phyloP scores from a whole-genome alignment of 2,888 invertebrate genomes.

The Empis livida region DNA sequence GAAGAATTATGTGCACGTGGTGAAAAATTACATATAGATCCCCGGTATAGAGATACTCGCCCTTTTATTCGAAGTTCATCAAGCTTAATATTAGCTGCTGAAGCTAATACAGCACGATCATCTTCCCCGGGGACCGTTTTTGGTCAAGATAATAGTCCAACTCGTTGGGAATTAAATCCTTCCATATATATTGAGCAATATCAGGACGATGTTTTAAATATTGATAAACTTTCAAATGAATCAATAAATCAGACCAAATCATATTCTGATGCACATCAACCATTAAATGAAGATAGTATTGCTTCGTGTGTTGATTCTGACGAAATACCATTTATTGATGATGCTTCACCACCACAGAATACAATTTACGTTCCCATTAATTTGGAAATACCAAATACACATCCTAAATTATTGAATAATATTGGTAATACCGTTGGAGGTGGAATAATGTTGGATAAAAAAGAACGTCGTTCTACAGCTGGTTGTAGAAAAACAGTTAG shows the following conservation, averaged over 20 bases:
- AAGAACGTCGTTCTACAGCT: constrained; percentile 15
- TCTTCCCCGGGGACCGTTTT: constrained; percentile 8
- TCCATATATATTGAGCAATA: constrained; percentile 35
- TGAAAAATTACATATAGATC: constrained; percentile 33
- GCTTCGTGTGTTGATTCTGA: constrained; percentile 31
- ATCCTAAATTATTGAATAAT: neutral
- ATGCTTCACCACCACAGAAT: constrained; percentile 27
- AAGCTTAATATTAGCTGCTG: constrained; percentile 22
- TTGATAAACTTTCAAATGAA: constrained; percentile 24
- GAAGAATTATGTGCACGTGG: constrained; percentile 30
- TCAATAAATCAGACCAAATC: constrained; percentile 20
- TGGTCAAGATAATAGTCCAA: constrained; percentile 14
- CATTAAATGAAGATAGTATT: constrained; percentile 32
- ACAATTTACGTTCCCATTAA: too few relatives aligned
- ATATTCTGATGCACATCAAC: constrained; percentile 30
- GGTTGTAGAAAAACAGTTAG: constrained; percentile 33
- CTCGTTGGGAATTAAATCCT: constrained; percentile 19
- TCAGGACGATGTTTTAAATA: constrained; percentile 14
- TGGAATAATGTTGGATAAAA: constrained; percentile 18
- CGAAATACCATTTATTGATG: constrained; percentile 37
- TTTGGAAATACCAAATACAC: too few relatives aligned
- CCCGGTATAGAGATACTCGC: constrained; percentile 33
- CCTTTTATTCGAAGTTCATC: constrained; percentile 31
- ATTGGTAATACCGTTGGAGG: constrained; percentile 7
- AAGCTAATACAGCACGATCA: constrained; percentile 8